Base-by-base conservation (phyloP, 2,888 invertebrate genomes). In the Hirtodrosophila trivittata region DNA sequence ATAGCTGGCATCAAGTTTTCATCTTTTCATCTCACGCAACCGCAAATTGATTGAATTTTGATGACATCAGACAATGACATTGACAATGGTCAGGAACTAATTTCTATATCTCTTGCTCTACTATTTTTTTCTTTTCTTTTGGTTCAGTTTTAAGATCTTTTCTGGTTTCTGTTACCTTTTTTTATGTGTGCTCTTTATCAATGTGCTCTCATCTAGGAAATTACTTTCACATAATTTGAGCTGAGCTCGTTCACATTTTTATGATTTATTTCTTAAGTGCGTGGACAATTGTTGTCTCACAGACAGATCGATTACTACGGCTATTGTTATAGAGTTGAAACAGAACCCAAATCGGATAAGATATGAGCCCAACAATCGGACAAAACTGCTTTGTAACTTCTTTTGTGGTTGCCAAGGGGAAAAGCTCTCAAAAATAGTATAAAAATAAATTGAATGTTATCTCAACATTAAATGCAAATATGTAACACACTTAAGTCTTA, bases 31-130 rank as follows among this genome's bases (percentile, higher is more conserved):
- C 18, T 12, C 12, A 33, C 14, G 51, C 55, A 76, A 73, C 75
- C 84, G 77, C 81, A 81, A 84, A 80, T 81, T 77, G 80, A 80
- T 80, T 60, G 82, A 67, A 45, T 65, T 80, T 80, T 80, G 77
- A 80, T 80, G 77, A 80, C 84, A 63, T 68, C 55, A 64, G 63
- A 56, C 12, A 39, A 30, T 32, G 42, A 12, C 13, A 60, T 38
- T 46, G 58, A 60, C 63, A 57, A 50, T 25, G 25, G 28, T 57
- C 51, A 47, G 38, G 28, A 28, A n/a, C 21, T 8, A 21, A 21
- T 21, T 21, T 21, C 18, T 21, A 21, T 21, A 21, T 21, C 18
- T 21, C 5, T 21, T 21, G 7, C n/a, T n/a, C 9, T 28, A 9
- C 33, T 54, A 37, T 41, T 56, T 32, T n/a, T 43, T 63, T 49